Conservation (phyloP, 1,140 invertebrate genomes). For the Philopotamus ludificatus region DNA sequence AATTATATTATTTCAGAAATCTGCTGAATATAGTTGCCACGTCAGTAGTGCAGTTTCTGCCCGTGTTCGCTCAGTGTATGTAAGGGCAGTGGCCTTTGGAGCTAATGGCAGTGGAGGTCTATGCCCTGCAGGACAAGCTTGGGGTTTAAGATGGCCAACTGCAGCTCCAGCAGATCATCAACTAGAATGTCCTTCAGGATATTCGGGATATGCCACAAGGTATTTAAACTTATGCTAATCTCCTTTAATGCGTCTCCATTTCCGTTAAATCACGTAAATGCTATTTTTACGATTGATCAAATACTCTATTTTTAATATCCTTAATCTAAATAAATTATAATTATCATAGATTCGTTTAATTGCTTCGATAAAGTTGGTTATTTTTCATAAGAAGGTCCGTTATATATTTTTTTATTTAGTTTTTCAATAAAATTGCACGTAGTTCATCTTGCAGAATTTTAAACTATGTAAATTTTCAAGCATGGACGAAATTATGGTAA, state of each 20-base stretch:
- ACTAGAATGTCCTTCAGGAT: slow-evolving; percentile 48
- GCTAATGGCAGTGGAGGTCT: slow-evolving; percentile 43
- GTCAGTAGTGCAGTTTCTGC: slow-evolving; percentile 50
- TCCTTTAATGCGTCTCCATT: neutral
- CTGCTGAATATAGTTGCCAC: slow-evolving; percentile 53
- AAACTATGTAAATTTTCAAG: no score
- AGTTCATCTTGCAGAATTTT: no score
- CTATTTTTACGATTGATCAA: neutral
- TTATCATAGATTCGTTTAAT: no score
- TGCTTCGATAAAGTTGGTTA: no score
- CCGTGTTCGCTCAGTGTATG: slow-evolving; percentile 48
- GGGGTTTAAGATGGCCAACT: slow-evolving; percentile 51
- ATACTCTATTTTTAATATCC: slow-evolving; percentile 12
- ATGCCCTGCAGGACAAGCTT: slow-evolving; percentile 45
- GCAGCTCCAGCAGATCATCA: slow-evolving; percentile 51
- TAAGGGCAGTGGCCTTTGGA: slow-evolving; percentile 49
- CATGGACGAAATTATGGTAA: no score
- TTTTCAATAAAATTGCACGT: no score
- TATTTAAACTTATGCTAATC: slow-evolving; percentile 18
- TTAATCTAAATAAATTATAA: no score
- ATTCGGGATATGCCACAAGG: slow-evolving; percentile 51
- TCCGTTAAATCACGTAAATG: no score
- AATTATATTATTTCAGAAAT: slow-evolving; percentile 47
- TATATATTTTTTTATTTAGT: no score
- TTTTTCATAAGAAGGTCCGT: no score